A percentile compares a stretch with the other conserved stretches of the same genome.
Evolutionary conservation across 2,888 invertebrate genomes (phyloP).

Genomic region (Hyalella azteca): DNA sequence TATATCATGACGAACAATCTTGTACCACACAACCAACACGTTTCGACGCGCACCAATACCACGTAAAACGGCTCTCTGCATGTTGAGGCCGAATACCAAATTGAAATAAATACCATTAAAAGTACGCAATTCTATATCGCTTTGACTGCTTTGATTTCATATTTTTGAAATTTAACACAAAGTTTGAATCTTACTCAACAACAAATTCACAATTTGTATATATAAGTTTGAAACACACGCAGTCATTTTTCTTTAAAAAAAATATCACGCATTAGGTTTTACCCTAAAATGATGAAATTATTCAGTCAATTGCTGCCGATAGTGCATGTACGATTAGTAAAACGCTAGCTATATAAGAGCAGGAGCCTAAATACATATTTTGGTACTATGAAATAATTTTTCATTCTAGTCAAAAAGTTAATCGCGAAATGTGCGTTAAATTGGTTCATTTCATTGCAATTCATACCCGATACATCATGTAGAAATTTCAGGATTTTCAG

Average conservation of each 20-base stretch:
- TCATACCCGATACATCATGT: background rate
- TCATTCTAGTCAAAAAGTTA: background rate
- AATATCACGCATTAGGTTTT: background rate
- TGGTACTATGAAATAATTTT: background rate
- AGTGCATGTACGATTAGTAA: background rate
- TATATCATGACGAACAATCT: background rate
- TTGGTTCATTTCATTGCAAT: background rate
- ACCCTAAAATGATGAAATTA: background rate
- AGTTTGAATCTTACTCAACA: background rate
- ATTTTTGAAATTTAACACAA: background rate
- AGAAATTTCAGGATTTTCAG: too few species aligned
- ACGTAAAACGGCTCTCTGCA: constrained; percentile 5
- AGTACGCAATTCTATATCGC: background rate
- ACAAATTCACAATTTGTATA: background rate
- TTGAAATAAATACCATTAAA: background rate
- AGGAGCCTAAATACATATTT: background rate
- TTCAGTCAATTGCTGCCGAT: background rate
- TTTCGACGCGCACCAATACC: constrained; percentile 26
- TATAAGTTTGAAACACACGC: too few species aligned
- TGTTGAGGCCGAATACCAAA: constrained; percentile 5
- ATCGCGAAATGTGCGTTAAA: background rate
- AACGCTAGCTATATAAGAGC: background rate
- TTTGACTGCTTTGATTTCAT: background rate
- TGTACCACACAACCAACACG: constrained; percentile 15
- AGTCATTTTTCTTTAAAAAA: background rate